Evolutionary conservation across 2,888 invertebrate genomes (phyloP).

Genomic region (Phalangium opilio): DNA sequence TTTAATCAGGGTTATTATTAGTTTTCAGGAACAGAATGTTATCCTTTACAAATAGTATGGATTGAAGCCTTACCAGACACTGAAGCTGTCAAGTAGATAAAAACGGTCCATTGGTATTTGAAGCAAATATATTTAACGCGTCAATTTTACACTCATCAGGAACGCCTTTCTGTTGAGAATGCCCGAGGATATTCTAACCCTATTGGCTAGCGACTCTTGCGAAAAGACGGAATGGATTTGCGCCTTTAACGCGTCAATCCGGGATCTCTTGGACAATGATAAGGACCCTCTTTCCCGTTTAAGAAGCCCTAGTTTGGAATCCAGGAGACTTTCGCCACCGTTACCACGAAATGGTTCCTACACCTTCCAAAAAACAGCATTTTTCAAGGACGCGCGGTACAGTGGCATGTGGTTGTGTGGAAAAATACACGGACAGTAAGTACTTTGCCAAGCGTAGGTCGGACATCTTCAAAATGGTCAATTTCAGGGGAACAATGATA

Average conservation of each 20-base stretch:
- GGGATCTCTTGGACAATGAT: conserved; percentile 38
- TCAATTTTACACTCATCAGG: no score
- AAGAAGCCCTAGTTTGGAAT: conserved; percentile 13
- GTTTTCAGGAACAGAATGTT: conserved; percentile 26
- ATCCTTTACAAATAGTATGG: conserved; percentile 62
- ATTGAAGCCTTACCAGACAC: conserved; percentile 54
- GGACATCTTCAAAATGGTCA: no score
- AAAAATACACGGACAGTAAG: conserved; percentile 57
- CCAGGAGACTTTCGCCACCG: conserved; percentile 45
- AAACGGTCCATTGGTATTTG: no score
- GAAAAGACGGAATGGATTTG: conserved; percentile 62
- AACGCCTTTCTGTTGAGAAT: conserved; percentile 40
- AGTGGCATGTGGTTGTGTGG: conserved; percentile 64
- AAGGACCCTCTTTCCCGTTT: conserved; percentile 30
- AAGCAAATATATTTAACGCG: no score
- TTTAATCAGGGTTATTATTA: conserved; percentile 7
- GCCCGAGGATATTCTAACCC: conserved; percentile 58
- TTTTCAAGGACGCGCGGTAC: conserved; percentile 62
- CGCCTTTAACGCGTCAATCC: conserved; percentile 55
- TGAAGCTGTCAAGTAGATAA: conserved; percentile 33
- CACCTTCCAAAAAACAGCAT: conserved; percentile 51
- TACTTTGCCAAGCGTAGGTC: no score
- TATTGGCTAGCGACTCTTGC: conserved; percentile 48
- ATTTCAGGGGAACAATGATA: conserved; percentile 54
- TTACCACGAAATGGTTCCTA: conserved; percentile 53